Evolutionary conservation across 1,140 invertebrate genomes (phyloP).

Genomic region (Phymorhynchus buccinoides): DNA sequence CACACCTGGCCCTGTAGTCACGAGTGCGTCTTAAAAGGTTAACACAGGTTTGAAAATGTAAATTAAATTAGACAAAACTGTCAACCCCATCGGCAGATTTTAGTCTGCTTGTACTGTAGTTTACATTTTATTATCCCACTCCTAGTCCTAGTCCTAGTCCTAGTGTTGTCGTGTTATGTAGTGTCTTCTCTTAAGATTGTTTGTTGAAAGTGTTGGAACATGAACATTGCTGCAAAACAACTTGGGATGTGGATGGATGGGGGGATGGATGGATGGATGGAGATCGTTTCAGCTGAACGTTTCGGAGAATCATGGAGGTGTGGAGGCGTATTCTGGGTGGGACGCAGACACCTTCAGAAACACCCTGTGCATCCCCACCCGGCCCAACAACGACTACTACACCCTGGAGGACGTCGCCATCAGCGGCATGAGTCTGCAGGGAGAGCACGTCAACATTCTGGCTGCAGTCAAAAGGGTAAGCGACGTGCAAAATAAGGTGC

Average conservation of each 20-base stretch:
- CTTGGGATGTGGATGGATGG: no score
- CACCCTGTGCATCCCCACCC: conserved; percentile 60
- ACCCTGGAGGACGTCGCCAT: conserved; percentile 67
- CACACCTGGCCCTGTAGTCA: no score
- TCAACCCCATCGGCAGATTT: no score
- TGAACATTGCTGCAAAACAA: background rate
- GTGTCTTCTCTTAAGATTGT: no score
- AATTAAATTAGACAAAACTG: no score
- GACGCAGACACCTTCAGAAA: conserved; percentile 51
- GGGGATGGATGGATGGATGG: no score
- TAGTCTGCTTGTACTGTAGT: no score
- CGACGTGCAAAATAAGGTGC: background rate
- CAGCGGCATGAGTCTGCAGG: conserved; percentile 65
- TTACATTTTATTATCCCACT: no score
- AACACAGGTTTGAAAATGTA: no score
- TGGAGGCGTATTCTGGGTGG: conserved; percentile 58
- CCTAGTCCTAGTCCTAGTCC: no score
- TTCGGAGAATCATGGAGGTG: conserved; percentile 62
- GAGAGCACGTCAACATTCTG: conserved; percentile 66
- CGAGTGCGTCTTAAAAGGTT: no score
- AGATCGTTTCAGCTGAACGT: conserved; percentile 64
- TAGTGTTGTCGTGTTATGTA: no score
- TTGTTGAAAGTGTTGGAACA: background rate
- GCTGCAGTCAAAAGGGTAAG: conserved; percentile 64
- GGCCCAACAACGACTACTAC: conserved; percentile 68